A percentile compares a stretch with the other conserved stretches of the same genome.
Evolutionary conservation across 2,888 invertebrate genomes (phyloP).

Genomic region (Micoletzkya japonica): DNA sequence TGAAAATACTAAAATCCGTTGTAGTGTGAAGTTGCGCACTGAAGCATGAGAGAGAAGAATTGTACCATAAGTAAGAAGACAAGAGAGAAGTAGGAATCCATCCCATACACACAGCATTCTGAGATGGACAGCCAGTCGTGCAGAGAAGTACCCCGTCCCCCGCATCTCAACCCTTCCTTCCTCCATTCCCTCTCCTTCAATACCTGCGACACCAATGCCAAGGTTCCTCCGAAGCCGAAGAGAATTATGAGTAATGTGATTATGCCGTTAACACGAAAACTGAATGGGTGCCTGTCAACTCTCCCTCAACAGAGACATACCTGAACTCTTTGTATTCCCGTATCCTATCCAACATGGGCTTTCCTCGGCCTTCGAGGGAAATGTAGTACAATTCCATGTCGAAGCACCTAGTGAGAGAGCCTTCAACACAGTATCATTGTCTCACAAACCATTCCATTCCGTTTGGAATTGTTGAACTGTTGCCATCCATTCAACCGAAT

Average conservation of each 20-base stretch:
- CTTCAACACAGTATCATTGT: no score
- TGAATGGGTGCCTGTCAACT: constrained; percentile 28
- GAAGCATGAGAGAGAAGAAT: neutral
- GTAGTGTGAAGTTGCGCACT: neutral
- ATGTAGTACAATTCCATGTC: constrained; percentile 44
- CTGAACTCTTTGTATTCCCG: constrained; percentile 42
- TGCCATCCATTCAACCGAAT: no score
- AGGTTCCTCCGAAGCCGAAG: constrained; percentile 56
- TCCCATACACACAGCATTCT: constrained; percentile 61
- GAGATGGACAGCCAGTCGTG: constrained; percentile 56
- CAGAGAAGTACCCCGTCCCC: constrained; percentile 56
- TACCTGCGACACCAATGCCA: constrained; percentile 53
- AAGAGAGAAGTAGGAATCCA: constrained; percentile 51
- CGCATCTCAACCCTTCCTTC: constrained; percentile 40
- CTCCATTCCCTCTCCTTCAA: neutral
- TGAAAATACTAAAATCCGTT: neutral
- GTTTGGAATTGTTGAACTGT: no score
- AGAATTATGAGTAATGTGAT: constrained; percentile 51
- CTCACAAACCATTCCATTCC: no score
- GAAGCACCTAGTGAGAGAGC: no score
- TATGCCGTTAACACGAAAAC: constrained; percentile 53
- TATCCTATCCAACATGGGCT: constrained; percentile 34
- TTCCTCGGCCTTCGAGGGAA: constrained; percentile 28
- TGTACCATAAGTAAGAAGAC: constrained; percentile 51
- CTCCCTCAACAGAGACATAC: constrained; percentile 25